phyloP scores from a whole-genome alignment of 1,140 invertebrate genomes.

The Armadillidium nasatum region DNA sequence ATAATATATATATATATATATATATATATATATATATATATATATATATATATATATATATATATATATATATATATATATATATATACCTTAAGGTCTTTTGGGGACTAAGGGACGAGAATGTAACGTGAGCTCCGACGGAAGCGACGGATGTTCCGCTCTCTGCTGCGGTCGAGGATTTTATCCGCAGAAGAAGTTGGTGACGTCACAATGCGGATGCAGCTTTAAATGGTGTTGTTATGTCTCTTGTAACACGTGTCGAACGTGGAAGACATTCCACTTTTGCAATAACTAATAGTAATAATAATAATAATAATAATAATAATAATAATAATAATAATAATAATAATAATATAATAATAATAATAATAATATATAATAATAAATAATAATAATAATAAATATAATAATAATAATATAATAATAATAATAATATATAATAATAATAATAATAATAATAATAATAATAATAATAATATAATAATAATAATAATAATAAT shows the following conservation, averaged over 20 bases:
- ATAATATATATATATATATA: too few species aligned
- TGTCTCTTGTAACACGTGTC: conserved; percentile 84
- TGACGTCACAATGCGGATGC: conserved; percentile 75
- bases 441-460: too few species aligned
- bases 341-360: too few species aligned
- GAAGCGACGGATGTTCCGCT: conserved; percentile 71
- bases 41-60: conserved; percentile 27
- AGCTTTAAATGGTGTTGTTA: conserved; percentile 95
- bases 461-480: too few species aligned
- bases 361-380: too few species aligned
- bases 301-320: too few species aligned
- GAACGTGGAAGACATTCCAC: conserved; percentile 58
- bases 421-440: too few species aligned
- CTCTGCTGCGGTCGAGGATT: conserved; percentile 70
- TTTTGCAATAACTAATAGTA: conserved; percentile 28
- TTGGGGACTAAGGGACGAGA: conserved; percentile 71
- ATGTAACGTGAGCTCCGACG: conserved; percentile 75
- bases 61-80: conserved; percentile 20
- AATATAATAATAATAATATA: too few species aligned
- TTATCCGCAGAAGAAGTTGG: conserved; percentile 53
- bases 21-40: too few species aligned
- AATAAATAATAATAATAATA: too few species aligned
- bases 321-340: too few species aligned
- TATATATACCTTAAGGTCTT: conserved; percentile 30
- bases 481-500: too few species aligned